These are phyloP conservation scores for Alsophila aescularia DNA, from an alignment of 2,888 invertebrate genomes.

Conservation along the genomic window DNA sequence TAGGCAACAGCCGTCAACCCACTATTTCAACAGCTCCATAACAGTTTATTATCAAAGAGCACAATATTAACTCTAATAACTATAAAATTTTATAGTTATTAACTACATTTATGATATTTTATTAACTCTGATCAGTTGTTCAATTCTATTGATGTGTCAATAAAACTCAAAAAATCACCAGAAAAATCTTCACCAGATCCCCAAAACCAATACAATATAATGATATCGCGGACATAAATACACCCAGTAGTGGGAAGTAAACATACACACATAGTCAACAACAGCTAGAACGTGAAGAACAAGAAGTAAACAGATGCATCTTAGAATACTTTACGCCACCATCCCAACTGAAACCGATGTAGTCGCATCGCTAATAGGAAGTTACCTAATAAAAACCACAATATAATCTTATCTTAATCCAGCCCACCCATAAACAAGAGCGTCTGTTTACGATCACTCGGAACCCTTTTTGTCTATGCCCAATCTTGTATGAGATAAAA, in stretches of 20 bases:
- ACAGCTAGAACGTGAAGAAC: neutral
- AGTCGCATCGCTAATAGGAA: conserved; percentile 27
- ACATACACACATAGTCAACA: neutral
- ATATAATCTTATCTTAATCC: conserved; percentile 35
- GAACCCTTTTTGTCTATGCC: conserved; percentile 33
- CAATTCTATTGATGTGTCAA: neutral
- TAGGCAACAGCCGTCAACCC: too few species aligned
- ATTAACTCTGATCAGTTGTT: too few species aligned
- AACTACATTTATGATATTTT: neutral
- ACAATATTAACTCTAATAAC: too few species aligned
- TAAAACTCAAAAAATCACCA: neutral
- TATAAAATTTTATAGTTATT: too few species aligned
- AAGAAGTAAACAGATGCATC: neutral
- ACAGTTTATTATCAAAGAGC: too few species aligned
- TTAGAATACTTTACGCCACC: neutral
- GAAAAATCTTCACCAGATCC: neutral
- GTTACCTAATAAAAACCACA: conserved; percentile 35
- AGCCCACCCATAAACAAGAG: conserved; percentile 40
- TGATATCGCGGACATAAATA: neutral
- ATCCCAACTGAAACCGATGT: conserved; percentile 2
- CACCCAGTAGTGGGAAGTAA: conserved; percentile 1
- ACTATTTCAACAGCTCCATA: too few species aligned
- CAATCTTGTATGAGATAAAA: conserved; percentile 27
- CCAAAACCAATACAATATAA: neutral
- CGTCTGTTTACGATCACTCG: conserved; percentile 38